phyloP scores from a whole-genome alignment of 2,797 vertebrate species.

The Gymnothorax reevesii region DNA sequence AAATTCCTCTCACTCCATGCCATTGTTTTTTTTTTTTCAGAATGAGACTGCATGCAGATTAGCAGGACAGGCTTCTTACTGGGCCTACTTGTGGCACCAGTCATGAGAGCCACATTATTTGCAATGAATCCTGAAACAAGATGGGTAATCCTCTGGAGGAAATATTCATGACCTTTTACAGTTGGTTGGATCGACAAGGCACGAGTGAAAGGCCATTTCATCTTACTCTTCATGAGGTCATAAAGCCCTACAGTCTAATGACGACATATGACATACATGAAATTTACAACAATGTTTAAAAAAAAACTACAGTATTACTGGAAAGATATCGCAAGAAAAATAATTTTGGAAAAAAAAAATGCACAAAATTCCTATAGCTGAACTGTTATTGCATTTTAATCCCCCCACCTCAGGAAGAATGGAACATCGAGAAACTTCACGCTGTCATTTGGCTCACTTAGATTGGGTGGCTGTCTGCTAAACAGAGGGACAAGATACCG shows the following conservation, averaged over 20 bases:
- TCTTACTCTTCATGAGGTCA: neutral
- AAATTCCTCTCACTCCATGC: neutral
- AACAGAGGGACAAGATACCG: neutral
- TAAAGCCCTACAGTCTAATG: neutral
- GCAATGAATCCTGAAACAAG: neutral
- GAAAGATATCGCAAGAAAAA: neutral
- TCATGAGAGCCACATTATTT: neutral
- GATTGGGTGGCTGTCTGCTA: neutral
- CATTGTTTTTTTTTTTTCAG: neutral
- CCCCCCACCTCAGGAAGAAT: neutral
- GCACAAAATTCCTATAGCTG: neutral
- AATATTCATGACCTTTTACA: no score
- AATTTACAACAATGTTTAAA: neutral
- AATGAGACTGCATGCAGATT: neutral
- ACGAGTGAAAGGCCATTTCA: neutral
- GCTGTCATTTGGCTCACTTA: no score
- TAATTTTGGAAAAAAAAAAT: neutral
- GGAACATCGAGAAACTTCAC: neutral
- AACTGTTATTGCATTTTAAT: neutral
- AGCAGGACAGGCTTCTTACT: neutral
- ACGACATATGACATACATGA: neutral
- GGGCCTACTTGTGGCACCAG: neutral
- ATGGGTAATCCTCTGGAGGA: no score
- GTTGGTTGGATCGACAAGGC: no score
- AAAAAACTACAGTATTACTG: neutral